Evolutionary conservation across 1,140 invertebrate species (phyloP).

Genomic region (Halyomorpha halys): DNA sequence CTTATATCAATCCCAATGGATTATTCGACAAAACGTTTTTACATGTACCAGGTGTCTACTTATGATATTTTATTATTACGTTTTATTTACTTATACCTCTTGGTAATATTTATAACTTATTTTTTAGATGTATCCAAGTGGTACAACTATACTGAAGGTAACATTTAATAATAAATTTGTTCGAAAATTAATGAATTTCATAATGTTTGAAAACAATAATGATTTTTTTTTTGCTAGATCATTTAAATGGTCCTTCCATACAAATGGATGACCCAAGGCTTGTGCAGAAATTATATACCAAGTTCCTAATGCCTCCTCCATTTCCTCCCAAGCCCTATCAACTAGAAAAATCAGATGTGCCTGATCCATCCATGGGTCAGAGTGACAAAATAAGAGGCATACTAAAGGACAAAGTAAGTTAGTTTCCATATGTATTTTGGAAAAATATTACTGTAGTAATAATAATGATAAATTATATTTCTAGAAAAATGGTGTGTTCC

Average conservation of each 20-base stretch:
- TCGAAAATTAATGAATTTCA: no score
- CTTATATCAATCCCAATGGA: not conserved
- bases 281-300: slow-evolving; percentile 28
- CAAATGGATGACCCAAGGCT: slow-evolving; percentile 30
- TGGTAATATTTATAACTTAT: not conserved
- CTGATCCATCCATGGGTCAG: slow-evolving; percentile 42
- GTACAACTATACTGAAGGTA: slow-evolving; percentile 27
- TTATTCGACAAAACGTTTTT: slow-evolving; percentile 1
- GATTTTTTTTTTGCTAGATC: slow-evolving; percentile 14
- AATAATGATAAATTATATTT: slow-evolving; percentile 17
- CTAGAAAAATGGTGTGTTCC: slow-evolving; percentile 42
- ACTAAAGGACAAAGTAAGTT: slow-evolving; percentile 35
- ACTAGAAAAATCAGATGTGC: slow-evolving; percentile 33
- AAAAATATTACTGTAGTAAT: not conserved
- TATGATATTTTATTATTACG: not conserved
- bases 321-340: slow-evolving; percentile 27
- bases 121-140: slow-evolving; percentile 25
- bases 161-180: not conserved
- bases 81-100: no score
- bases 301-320: slow-evolving; percentile 33
- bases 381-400: slow-evolving; percentile 33
- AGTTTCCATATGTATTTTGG: not conserved
- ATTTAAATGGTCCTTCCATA: slow-evolving; percentile 25
- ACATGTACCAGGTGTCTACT: not conserved
- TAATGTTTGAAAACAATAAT: no score